Conservation (phyloP, 2,113 vertebrate genomes). For the Amphiprion ocellaris region DNA sequence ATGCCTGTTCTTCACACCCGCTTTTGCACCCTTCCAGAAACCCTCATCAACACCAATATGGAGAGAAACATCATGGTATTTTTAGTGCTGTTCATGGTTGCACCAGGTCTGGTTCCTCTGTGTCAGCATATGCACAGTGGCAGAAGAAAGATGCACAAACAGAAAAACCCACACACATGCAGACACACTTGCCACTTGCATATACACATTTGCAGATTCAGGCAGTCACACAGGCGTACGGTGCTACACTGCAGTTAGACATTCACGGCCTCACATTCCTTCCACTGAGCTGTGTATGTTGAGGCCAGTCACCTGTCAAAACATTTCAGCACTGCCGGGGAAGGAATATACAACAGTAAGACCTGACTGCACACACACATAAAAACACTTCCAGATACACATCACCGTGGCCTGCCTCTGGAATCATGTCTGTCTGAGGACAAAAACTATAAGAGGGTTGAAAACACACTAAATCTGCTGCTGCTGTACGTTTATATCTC, state of each 20-base stretch:
- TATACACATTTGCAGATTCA: conserved; percentile 40
- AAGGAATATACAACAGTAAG: conserved; percentile 61
- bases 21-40: conserved; percentile 20
- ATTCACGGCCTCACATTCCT: conserved; percentile 68
- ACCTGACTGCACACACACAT: conserved; percentile 32
- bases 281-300: conserved; percentile 74
- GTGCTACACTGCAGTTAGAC: conserved; percentile 46
- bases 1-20: background rate
- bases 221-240: background rate
- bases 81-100: conserved; percentile 39
- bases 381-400: conserved; percentile 28
- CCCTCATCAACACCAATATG: conserved; percentile 29
- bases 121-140: conserved; percentile 25
- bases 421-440: conserved; percentile 32
- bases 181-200: conserved; percentile 21
- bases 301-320: conserved; percentile 77
- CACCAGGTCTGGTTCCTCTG: conserved; percentile 31
- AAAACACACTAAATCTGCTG: conserved; percentile 33
- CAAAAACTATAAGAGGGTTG: conserved; percentile 1
- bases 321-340: conserved; percentile 70
- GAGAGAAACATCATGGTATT: conserved; percentile 39
- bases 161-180: conserved; percentile 23
- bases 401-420: conserved; percentile 18
- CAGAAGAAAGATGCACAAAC: conserved; percentile 27
- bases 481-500: conserved; percentile 13